Percentiles rank a stretch among this genome's conserved stretches.
These are phyloP conservation scores for Taxidea taxus DNA, from an alignment of 2,113 vertebrate species.

Conservation along the genomic window DNA sequence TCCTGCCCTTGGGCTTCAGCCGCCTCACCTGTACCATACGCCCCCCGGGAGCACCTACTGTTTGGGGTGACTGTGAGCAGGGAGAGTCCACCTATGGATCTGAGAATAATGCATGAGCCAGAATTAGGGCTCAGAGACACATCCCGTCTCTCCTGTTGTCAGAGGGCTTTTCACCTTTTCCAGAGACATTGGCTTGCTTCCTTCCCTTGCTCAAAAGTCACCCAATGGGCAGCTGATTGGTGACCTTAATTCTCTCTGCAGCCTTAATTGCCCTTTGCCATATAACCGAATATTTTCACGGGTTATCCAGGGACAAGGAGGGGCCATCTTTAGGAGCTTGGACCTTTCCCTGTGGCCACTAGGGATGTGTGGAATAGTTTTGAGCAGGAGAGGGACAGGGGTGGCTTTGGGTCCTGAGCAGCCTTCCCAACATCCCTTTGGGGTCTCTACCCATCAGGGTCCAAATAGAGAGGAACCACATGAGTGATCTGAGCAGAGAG, in stretches of 20 bases:
- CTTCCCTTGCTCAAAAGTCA: neutral
- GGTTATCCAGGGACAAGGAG: neutral
- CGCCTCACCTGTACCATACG: neutral
- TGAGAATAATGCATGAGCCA: neutral
- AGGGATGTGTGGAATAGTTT: neutral
- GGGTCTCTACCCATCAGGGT: neutral
- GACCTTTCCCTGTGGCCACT: neutral
- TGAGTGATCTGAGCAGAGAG: neutral
- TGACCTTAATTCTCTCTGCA: neutral
- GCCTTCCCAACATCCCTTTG: neutral
- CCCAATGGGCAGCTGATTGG: neutral
- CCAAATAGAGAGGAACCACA: neutral
- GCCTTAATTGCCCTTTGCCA: neutral
- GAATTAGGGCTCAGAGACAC: neutral
- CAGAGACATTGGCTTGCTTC: fast-evolving
- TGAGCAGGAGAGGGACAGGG: neutral
- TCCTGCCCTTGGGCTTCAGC: neutral
- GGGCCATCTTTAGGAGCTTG: neutral
- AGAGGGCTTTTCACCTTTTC: neutral
- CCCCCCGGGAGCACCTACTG: fast-evolving
- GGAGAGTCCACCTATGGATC: fast-evolving
- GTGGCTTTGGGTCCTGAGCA: neutral
- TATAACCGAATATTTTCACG: neutral
- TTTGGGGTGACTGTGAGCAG: neutral
- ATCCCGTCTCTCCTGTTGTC: neutral